Base-by-base conservation (phyloP, 2,113 vertebrate species). In the Pseudorhombus dupliciocellatus region DNA sequence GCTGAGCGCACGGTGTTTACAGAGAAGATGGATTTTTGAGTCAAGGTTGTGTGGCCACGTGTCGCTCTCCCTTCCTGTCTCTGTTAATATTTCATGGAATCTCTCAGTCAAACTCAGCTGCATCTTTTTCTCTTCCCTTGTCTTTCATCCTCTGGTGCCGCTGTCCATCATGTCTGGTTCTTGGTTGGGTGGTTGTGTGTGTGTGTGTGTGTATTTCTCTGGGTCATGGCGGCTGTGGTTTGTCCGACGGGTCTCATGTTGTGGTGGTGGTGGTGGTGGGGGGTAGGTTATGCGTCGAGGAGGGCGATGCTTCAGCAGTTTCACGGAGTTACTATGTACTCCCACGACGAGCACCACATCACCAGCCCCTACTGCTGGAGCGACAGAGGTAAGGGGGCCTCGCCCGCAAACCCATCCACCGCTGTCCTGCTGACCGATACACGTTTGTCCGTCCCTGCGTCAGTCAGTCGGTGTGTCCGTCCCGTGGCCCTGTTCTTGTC, bases 301-400 rank as follows among this genome's bases (percentile, higher is more conserved):
- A 92, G 93, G 90, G 94, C 95, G 89, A 93, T 95, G 94, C 94
- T 95, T 84, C 95, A 95, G 93, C 95, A 95, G 91, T 94, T 95
- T 67, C 94, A 94, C 0, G 94, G 94, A 88, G 87, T 95, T 93
- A 94, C 94, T 93, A 91, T 94, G 90, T 94, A 95, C 93, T 96
- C 95, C 85, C 95, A 94, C 5, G 85, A 94, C 28, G 89, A 96
- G 76, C 86, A 83, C 90, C 94, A 91, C 91, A 84, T 1, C 88
- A 77, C 1, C 90, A 58, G 93, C 79, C 68, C 90, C 91, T 90
- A 81, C 92, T 88, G 90, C 75, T 86, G 87, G 95, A 90, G 81
- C 40, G 93, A 93, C 80, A 92, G 92, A 95, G 94, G 95, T 95
- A 95, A 95, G 93, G 89, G 87, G 72, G 80, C 87, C 79, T 70